Evolutionary conservation across 2,113 vertebrate species (phyloP).

Genomic region (Apeltes quadracus): DNA sequence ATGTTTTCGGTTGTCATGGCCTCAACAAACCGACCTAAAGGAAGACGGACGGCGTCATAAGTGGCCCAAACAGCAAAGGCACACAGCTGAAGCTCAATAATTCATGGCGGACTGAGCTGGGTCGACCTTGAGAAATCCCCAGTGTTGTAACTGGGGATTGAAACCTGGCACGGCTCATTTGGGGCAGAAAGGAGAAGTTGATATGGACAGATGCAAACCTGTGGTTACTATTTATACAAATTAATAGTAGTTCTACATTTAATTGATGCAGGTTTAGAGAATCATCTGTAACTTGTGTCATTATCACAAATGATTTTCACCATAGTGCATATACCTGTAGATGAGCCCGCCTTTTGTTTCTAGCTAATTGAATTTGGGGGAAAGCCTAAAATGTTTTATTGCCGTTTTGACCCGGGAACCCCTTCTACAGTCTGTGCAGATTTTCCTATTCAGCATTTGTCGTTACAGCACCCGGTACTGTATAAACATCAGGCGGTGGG

Average conservation of each 20-base stretch:
- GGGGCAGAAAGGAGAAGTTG: constrained; percentile 47
- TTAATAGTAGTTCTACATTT: not conserved
- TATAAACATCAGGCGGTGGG: not conserved
- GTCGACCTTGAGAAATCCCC: constrained; percentile 74
- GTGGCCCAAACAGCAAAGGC: constrained; percentile 32
- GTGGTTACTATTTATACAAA: not conserved
- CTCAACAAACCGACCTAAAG: not conserved
- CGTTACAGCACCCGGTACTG: constrained; percentile 1
- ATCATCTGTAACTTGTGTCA: not conserved
- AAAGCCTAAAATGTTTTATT: not conserved
- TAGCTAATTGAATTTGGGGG: not conserved
- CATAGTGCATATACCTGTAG: not conserved
- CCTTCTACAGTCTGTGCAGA: not conserved
- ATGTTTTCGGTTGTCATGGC: constrained; percentile 17
- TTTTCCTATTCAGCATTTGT: not conserved
- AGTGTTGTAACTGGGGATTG: constrained; percentile 35
- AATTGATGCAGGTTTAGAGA: not conserved
- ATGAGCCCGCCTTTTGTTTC: not conserved
- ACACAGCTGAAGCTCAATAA: constrained; percentile 73
- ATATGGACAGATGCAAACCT: constrained; percentile 29
- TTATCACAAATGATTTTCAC: not conserved
- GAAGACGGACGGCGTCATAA: constrained; percentile 14
- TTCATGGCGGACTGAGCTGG: constrained; percentile 73
- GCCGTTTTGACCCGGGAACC: not conserved
- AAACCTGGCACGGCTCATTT: constrained; percentile 65